Percentiles rank a stretch among this genome's conserved stretches.
These are phyloP conservation scores for Gymnocephalus cernua DNA, from an alignment of 2,113 vertebrate species.

Conservation along the genomic window DNA sequence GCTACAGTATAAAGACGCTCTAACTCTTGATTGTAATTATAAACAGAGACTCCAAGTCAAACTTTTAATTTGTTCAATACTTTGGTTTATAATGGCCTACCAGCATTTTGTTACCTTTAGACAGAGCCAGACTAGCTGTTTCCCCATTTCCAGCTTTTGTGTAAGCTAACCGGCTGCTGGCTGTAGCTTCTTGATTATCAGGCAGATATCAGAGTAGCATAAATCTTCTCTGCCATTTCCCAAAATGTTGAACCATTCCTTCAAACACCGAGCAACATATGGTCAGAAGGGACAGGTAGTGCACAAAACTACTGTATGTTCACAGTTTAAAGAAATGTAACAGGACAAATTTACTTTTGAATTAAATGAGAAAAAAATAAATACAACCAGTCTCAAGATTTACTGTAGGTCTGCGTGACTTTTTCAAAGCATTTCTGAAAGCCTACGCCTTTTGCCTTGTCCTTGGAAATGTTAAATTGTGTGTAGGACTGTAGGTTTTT, in stretches of 20 bases:
- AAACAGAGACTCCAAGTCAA: neutral
- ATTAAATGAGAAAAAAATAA: neutral
- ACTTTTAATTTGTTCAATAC: neutral
- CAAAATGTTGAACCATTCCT: neutral
- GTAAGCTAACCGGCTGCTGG: neutral
- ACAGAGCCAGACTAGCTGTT: neutral
- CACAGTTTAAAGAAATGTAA: neutral
- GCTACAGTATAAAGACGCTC: neutral
- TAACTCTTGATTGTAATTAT: slow-evolving; percentile 8
- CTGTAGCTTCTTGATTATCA: neutral
- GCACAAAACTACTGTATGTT: too few species aligned
- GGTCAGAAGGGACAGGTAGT: neutral
- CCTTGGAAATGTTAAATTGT: slow-evolving; percentile 8
- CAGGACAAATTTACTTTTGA: neutral
- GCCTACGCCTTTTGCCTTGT: neutral
- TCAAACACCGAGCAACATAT: neutral
- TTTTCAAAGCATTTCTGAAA: slow-evolving; percentile 18
- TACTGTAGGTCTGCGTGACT: slow-evolving; percentile 3
- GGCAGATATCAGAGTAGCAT: neutral
- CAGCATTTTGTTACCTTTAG: neutral
- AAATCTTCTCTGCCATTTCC: neutral
- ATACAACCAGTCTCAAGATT: neutral
- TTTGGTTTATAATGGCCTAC: neutral
- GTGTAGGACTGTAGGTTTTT: slow-evolving; percentile 14
- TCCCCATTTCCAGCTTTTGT: neutral